A percentile compares a stretch with the other conserved stretches of the same genome.
Evolutionary conservation across 2,888 invertebrate species (phyloP).

Genomic region (Macrosoma leucophasiata): DNA sequence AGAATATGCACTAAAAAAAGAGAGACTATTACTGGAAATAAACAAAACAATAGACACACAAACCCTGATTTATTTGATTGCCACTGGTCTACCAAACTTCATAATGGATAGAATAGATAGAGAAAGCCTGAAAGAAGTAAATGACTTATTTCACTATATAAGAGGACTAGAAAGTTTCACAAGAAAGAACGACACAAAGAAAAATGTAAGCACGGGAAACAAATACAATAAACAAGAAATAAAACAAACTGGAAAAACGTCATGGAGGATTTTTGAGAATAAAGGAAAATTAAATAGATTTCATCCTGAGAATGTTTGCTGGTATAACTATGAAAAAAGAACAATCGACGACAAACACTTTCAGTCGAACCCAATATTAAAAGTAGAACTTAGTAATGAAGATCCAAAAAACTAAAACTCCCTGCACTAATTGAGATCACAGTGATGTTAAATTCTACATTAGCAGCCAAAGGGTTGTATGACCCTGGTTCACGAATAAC

Average conservation of each 20-base stretch:
- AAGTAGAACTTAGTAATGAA: conserved; percentile 11
- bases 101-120: conserved; percentile 18
- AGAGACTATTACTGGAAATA: conserved; percentile 19
- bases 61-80: conserved; percentile 16
- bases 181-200: conserved; percentile 3
- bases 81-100: conserved; percentile 14
- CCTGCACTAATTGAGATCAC: conserved; percentile 4
- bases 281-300: conserved; percentile 4
- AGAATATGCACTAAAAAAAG: conserved; percentile 23
- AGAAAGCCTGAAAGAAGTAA: conserved; percentile 12
- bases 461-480: conserved; percentile 6
- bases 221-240: conserved; percentile 5
- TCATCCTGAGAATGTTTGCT: conserved; percentile 6
- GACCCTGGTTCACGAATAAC: conserved; percentile 11
- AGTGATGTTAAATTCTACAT: conserved; percentile 5
- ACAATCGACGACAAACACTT: conserved; percentile 1
- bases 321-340: conserved; percentile 3
- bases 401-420: conserved; percentile 9
- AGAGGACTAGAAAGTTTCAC: conserved; percentile 8
- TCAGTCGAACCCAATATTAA: conserved; percentile 8
- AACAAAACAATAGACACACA: conserved; percentile 16
- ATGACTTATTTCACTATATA: conserved; percentile 17
- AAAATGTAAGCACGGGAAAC: conserved; percentile 3
- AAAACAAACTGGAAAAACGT: conserved; percentile 4
- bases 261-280: conserved; percentile 6